These are phyloP conservation scores for Leucoptera coffeella DNA, from an alignment of 2,888 invertebrate genomes.

Conservation along the genomic window DNA sequence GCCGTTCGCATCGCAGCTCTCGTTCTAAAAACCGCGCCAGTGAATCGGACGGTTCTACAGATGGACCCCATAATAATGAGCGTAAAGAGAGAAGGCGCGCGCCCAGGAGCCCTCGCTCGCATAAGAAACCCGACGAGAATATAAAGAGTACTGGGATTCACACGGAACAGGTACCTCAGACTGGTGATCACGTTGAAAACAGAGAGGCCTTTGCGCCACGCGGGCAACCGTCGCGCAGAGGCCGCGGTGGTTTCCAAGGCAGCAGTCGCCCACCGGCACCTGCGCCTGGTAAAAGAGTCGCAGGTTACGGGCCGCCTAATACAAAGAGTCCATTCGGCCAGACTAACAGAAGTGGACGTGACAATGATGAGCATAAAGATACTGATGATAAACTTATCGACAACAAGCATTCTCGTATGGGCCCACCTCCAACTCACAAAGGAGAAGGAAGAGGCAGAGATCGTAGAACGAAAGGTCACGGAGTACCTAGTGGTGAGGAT, in stretches of 20 bases:
- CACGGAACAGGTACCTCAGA: constrained; percentile 14
- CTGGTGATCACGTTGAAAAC: constrained; percentile 29
- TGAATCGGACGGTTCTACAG: constrained; percentile 72
- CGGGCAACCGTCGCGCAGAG: constrained; percentile 84
- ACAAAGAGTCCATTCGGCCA: constrained; percentile 70
- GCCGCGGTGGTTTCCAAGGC: constrained; percentile 59
- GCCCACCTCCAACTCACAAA: constrained; percentile 57
- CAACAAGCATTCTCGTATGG: constrained; percentile 60
- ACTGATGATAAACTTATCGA: constrained; percentile 61
- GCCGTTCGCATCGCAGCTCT: constrained; percentile 39
- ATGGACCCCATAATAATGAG: constrained; percentile 54
- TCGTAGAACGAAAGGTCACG: constrained; percentile 26
- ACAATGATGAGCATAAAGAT: constrained; percentile 31
- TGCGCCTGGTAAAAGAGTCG: constrained; percentile 56
- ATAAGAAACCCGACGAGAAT: constrained; percentile 56
- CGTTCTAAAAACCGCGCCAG: constrained; percentile 48
- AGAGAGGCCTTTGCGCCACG: constrained; percentile 77
- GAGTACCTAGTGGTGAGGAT: constrained; percentile 44
- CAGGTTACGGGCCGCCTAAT: constrained; percentile 76
- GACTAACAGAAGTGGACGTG: constrained; percentile 29
- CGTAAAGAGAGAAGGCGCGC: constrained; percentile 51
- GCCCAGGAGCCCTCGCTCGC: constrained; percentile 47
- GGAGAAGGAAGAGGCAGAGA: constrained; percentile 14
- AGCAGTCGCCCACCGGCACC: constrained; percentile 33
- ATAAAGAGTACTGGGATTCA: constrained; percentile 16